Conservation (phyloP, 2,888 invertebrate species). For the Brachyptera risi region DNA sequence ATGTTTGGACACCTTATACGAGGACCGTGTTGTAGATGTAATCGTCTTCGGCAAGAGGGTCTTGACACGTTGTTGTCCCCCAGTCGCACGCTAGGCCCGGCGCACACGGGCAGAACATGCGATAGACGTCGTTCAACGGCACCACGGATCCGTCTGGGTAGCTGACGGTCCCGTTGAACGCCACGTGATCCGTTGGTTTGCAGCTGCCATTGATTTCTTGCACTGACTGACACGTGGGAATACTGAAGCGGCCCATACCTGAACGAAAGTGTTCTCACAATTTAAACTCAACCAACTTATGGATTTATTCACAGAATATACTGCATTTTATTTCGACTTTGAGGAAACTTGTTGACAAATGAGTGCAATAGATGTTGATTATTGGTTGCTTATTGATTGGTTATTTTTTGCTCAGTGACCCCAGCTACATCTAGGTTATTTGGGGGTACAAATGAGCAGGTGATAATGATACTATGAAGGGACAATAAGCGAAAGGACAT, state of each 20-base stretch:
- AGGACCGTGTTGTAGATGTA: slow-evolving; percentile 10
- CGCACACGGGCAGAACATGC: slow-evolving; percentile 23
- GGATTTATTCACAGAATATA: too few species aligned
- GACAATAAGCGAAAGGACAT: too few species aligned
- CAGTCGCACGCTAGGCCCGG: slow-evolving; percentile 15
- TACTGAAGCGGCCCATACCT: slow-evolving; percentile 23
- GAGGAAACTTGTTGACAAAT: too few species aligned
- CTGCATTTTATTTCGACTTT: too few species aligned
- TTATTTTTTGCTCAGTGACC: background rate
- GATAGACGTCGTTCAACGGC: slow-evolving; percentile 4
- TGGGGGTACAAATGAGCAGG: too few species aligned
- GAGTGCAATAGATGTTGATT: background rate
- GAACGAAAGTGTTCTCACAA: too few species aligned
- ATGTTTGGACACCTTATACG: too few species aligned
- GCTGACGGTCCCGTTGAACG: slow-evolving; percentile 17
- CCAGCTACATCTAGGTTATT: too few species aligned
- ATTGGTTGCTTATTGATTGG: background rate
- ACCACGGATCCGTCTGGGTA: slow-evolving; percentile 23
- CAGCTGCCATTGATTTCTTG: slow-evolving; percentile 7
- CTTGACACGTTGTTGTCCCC: slow-evolving; percentile 19
- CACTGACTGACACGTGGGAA: slow-evolving; percentile 4
- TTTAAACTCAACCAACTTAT: too few species aligned
- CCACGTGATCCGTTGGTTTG: background rate
- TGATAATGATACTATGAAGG: too few species aligned
- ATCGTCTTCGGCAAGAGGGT: background rate